Evolutionary conservation across 2,888 invertebrate species (phyloP), one percentile per base, ranked within the genome.

Genomic region (Eremobia ochroleuca): DNA sequence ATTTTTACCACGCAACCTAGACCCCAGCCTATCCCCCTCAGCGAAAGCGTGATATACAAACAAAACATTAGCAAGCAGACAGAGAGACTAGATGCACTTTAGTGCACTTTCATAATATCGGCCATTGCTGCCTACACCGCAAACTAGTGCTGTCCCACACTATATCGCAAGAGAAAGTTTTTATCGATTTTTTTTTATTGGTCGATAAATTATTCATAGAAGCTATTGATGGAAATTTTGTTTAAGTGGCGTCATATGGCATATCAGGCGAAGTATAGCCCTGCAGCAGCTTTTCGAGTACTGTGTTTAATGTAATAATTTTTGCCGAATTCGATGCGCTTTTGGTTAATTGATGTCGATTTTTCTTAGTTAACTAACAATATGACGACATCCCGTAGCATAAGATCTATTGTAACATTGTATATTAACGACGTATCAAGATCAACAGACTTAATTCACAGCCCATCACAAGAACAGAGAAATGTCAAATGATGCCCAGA

Each of bases 81-180:
- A 28, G 55, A 65, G 58, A 70, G 79, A 71, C 77, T 77, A 64
- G 76, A 85, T 85, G 88, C 87, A 88, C 86, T 82, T 72, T 65
- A 70, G 37, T 73, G 79, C 85, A 88, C 84, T 89, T 89, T 89
- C 88, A 89, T 84, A 84, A 89, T 77, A 77, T 58, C 70, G 73
- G 74, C 73, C 77, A 71, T 67, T 82, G 84, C 77, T 77, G 78
- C 75, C 80, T 73, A 37, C 68, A 71, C 83, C 85, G 72, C 76
- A 75, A 43, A 37, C 66, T 85, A 88, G 89, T 77, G 87, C 4
- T 83, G 89, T 59, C 3, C 67, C 65, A 34, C 34, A 43, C 15
- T 49, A 18, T 4, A 75, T 52, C 28, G n/a, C 15, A 46, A 64
- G 77, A 79, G 77, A 87, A 87, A 87, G 85, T 86, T 86, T 66